Evolutionary conservation across 2,113 vertebrate species (phyloP).

Genomic region (Ornithorhynchus anatinus): DNA sequence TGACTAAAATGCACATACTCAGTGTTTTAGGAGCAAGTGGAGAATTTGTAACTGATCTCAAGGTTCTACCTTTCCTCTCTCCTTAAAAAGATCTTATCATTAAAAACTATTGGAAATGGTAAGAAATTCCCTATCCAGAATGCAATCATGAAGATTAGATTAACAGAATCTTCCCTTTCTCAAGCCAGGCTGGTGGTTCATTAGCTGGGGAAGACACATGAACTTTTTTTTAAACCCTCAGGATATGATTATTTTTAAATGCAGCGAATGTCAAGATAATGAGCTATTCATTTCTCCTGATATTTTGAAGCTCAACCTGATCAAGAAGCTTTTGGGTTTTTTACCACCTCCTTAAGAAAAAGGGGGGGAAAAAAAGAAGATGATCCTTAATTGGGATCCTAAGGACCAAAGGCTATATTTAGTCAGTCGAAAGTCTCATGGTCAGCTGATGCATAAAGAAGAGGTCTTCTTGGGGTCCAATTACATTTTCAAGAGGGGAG

Average conservation of each 20-base stretch:
- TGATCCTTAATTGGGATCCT: not conserved
- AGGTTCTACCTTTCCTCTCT: no score
- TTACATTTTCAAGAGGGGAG: not conserved
- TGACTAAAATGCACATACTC: no score
- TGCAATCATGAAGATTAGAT: slow-evolving; percentile 27
- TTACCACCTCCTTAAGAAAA: not conserved
- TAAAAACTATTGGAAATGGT: no score
- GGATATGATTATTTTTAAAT: slow-evolving; percentile 45
- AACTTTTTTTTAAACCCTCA: slow-evolving; percentile 15
- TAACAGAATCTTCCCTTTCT: slow-evolving; percentile 20
- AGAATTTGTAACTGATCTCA: no score
- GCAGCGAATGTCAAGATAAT: slow-evolving; percentile 37
- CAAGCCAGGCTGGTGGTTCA: not conserved
- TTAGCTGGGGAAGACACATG: slow-evolving; percentile 22
- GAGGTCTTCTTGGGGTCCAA: no score
- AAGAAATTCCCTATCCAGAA: no score
- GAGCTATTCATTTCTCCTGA: slow-evolving; percentile 21
- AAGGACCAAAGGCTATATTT: not conserved
- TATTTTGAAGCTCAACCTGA: slow-evolving; percentile 1
- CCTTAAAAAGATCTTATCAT: no score
- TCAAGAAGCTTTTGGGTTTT: not conserved
- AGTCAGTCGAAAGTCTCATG: not conserved
- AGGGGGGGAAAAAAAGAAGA: not conserved
- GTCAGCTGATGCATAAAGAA: not conserved
- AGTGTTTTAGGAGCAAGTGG: no score